These are phyloP conservation scores for Saxicola maurus DNA, from an alignment of 2,797 vertebrate genomes.

Conservation along the genomic window DNA sequence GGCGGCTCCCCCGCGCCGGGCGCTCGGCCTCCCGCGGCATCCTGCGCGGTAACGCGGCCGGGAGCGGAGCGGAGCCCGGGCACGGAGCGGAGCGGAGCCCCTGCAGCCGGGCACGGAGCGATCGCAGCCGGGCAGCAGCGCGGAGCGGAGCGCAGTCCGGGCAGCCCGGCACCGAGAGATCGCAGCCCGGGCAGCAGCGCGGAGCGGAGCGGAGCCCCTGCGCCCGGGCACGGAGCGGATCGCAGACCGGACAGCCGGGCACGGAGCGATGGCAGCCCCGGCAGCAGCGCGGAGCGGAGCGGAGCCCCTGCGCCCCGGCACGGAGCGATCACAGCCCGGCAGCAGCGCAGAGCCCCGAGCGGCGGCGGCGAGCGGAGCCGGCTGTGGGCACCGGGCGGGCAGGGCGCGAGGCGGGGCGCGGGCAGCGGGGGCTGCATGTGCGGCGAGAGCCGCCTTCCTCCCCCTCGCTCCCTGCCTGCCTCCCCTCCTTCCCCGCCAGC, in stretches of 20 bases:
- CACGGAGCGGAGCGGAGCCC: no score
- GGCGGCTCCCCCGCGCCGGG: not conserved
- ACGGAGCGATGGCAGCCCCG: not conserved
- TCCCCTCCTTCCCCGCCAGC: not conserved
- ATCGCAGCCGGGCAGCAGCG: not conserved
- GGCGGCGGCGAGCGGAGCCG: not conserved
- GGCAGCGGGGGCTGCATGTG: conserved; percentile 54
- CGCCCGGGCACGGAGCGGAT: not conserved
- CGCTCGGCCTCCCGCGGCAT: conserved; percentile 19
- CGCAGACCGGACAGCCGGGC: not conserved
- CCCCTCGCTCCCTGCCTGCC: conserved; percentile 44
- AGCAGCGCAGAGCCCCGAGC: not conserved
- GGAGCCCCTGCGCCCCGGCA: not conserved
- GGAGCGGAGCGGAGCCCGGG: not conserved
- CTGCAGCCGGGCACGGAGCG: not conserved
- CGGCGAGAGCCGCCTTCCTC: conserved; percentile 40
- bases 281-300: no score
- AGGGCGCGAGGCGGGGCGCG: conserved; percentile 40
- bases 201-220: not conserved
- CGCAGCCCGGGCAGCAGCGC: not conserved
- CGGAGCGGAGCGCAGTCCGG: not conserved
- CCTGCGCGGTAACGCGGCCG: not conserved
- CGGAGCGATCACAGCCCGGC: not conserved
- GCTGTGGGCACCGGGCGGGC: not conserved
- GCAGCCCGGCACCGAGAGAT: no score